Base-by-base conservation (phyloP, 37 sponge, comb jelly and placozoan species). In the Beroe ovata region DNA sequence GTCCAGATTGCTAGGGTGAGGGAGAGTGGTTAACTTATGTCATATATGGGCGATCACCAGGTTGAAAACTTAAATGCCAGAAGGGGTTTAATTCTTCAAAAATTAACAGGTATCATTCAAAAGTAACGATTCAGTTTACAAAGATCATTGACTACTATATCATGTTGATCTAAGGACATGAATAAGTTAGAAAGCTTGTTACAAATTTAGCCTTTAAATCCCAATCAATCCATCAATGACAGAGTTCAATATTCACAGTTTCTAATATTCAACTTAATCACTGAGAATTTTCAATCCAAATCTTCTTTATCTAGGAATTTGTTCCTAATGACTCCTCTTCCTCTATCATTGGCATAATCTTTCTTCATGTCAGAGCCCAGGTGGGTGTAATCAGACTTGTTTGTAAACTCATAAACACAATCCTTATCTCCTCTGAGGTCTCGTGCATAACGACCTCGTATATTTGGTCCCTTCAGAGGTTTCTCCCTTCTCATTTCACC, bases 381-480 rank as follows among this genome's bases (percentile, higher is more conserved):
- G 84, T 77, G 21, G 28, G 36, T 77, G 22, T 36, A 36, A 3
- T 77, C 84, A 23, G 38, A 36, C 0, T 33, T 42, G 28, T 77
- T 77, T 25, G 84, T 77, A 36, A 77, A 77, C 28, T 77, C 84
- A 21, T 42, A 77, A 20, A 77, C 36, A 30, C 25, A 30, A 23
- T 77, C 84, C 28, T 77, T 77, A 36, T 77, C 84, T 4, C 84
- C 84, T 2, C 84, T 30, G 29, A 77, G 84, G 23, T 77, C 84
- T 19, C 84, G 84, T 1, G 84, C 84, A 42, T 77, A 77, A 18
- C 84, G 41, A 8, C 84, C 84, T 23, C 84, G 21, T 0, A 77
- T 77, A 54, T 77, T 77, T 25, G 84, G 84, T 1, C 84, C 84
- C 8, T 19, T 6, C 22, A 77, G 23, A 21, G 84, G 84, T 29